phyloP scores from a whole-genome alignment of 2,888 invertebrate species.

The Lysandra coridon region DNA sequence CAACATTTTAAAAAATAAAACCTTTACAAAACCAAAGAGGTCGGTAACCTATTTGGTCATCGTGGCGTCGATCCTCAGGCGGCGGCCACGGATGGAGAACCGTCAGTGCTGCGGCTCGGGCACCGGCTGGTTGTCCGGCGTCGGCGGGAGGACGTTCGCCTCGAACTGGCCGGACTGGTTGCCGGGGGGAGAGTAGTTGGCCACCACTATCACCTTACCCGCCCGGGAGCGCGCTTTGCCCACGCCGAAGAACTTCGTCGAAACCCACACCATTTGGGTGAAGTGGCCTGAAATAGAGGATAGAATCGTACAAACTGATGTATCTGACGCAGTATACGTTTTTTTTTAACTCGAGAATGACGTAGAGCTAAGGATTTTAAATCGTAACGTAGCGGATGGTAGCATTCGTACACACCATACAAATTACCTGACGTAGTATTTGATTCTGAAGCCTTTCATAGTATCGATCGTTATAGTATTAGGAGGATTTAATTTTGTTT shows the following conservation, averaged over 20 bases:
- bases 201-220: conserved; percentile 90
- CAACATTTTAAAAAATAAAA: background rate
- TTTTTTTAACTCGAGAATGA: background rate
- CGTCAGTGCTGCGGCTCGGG: conserved; percentile 67
- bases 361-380: background rate
- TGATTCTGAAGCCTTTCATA: background rate
- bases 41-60: conserved; percentile 45
- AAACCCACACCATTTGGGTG: conserved; percentile 92
- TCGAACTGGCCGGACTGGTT: conserved; percentile 87
- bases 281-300: conserved; percentile 84
- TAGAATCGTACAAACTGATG: background rate
- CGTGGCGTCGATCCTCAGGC: conserved; percentile 68
- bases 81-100: conserved; percentile 70
- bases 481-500: background rate
- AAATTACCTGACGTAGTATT: background rate
- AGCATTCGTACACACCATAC: background rate
- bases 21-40: conserved; percentile 32
- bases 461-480: background rate
- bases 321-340: too few relatives aligned
- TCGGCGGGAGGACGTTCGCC: conserved; percentile 87
- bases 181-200: conserved; percentile 91
- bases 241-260: conserved; percentile 87
- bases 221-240: conserved; percentile 89
- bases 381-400: background rate
- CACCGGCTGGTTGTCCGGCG: conserved; percentile 80